Conservation (phyloP, 1,140 invertebrate genomes). For the Diprion similis region DNA sequence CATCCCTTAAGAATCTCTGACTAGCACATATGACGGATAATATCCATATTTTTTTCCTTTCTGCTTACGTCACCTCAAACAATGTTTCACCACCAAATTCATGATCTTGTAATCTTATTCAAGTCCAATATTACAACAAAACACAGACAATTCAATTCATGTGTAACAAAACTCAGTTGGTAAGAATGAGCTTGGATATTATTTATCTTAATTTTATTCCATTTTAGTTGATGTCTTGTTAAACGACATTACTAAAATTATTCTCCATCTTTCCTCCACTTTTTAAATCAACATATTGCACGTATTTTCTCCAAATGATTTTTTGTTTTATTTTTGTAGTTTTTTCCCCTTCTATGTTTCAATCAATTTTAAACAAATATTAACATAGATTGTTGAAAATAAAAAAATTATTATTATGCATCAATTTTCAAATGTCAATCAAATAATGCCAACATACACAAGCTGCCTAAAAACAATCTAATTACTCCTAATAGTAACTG, state of each 20-base stretch:
- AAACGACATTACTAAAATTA: background rate
- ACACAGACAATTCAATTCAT: background rate
- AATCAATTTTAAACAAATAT: background rate
- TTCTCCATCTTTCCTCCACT: background rate
- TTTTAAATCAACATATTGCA: background rate
- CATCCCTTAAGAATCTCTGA: constrained; percentile 49
- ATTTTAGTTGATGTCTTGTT: background rate
- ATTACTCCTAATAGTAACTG: too few relatives aligned
- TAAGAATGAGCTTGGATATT: background rate
- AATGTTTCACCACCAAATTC: background rate
- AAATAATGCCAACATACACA: too few relatives aligned
- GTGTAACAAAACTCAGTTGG: background rate
- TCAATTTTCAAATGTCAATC: background rate
- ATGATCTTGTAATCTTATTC: background rate
- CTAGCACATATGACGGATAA: constrained; percentile 49
- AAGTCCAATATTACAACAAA: constrained; percentile 12
- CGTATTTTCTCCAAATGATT: background rate
- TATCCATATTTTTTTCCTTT: constrained; percentile 23
- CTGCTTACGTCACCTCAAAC: background rate
- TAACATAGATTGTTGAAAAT: background rate
- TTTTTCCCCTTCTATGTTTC: background rate
- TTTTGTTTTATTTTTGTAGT: too few relatives aligned
- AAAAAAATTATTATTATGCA: constrained; percentile 1
- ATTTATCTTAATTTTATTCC: background rate
- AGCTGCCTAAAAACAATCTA: too few relatives aligned